phyloP scores from a whole-genome alignment of 2,113 vertebrate genomes.

The Lasiurus borealis region DNA sequence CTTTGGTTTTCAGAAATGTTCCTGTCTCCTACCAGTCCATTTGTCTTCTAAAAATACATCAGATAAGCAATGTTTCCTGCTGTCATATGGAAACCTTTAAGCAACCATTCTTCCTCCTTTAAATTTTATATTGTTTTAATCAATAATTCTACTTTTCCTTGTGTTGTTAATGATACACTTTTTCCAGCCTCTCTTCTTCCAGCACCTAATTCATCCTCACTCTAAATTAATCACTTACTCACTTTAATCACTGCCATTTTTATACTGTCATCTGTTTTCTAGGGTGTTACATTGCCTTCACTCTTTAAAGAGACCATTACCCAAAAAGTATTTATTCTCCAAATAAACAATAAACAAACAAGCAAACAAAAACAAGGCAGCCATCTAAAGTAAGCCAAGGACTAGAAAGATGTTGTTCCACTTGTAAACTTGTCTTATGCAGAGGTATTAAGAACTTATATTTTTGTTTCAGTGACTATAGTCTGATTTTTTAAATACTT shows the following conservation, averaged over 20 bases:
- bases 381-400: not conserved
- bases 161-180: constrained; percentile 54
- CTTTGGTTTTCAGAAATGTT: constrained; percentile 28
- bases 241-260: constrained; percentile 78
- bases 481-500: not conserved
- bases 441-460: not conserved
- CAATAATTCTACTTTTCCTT: constrained; percentile 9
- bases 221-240: constrained; percentile 68
- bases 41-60: not conserved
- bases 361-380: not conserved
- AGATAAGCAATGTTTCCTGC: not conserved
- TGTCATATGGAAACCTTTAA: not conserved
- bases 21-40: not conserved
- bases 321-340: constrained; percentile 61
- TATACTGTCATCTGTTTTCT: constrained; percentile 54
- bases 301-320: constrained; percentile 77
- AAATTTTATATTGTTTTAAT: constrained; percentile 54
- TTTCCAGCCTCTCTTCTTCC: constrained; percentile 72
- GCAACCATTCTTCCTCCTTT: not conserved
- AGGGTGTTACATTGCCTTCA: constrained; percentile 63
- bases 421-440: not conserved
- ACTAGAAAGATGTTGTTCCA: not conserved
- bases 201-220: constrained; percentile 57
- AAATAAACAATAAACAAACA: not conserved
- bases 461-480: not conserved